A percentile compares a stretch with the other conserved stretches of the same genome.
These are phyloP conservation scores for Poeciliopsis turneri DNA, from an alignment of 2,797 vertebrate species.

Conservation along the genomic window DNA sequence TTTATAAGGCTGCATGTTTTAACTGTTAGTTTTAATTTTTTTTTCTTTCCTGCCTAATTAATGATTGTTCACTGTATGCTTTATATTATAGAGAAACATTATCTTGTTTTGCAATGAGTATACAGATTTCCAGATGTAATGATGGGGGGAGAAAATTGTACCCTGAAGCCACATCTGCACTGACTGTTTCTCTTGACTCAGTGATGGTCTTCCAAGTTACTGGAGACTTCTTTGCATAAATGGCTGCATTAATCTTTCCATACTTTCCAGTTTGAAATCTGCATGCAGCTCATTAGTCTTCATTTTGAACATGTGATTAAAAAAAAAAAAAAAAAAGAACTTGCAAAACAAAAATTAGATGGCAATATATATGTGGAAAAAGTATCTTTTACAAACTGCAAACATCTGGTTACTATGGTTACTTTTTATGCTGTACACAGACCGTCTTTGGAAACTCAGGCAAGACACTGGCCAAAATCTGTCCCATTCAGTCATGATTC, in stretches of 20 bases:
- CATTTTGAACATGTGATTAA: background rate
- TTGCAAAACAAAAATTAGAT: background rate
- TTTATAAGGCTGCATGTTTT: background rate
- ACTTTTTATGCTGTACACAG: constrained; percentile 9
- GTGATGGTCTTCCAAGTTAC: background rate
- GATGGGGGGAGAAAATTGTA: background rate
- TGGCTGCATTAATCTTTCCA: constrained; percentile 1
- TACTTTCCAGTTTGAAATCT: background rate
- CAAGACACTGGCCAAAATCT: constrained; percentile 15
- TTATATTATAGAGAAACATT: background rate
- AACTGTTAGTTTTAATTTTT: background rate
- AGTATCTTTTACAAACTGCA: constrained; percentile 3
- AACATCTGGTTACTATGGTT: constrained; percentile 6
- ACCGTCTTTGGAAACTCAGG: constrained; percentile 5
- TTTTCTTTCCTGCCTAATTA: background rate
- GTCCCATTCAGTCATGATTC: constrained; percentile 47
- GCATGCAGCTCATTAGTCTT: background rate
- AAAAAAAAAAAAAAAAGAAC: background rate
- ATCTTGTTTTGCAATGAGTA: background rate
- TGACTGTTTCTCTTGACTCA: background rate
- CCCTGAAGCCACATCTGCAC: background rate
- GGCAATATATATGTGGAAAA: too few relatives aligned
- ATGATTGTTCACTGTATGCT: background rate
- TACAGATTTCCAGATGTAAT: background rate
- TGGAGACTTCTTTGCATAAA: background rate